Conservation (phyloP, 2,797 vertebrate genomes). For the Halcyon chelicuti region DNA sequence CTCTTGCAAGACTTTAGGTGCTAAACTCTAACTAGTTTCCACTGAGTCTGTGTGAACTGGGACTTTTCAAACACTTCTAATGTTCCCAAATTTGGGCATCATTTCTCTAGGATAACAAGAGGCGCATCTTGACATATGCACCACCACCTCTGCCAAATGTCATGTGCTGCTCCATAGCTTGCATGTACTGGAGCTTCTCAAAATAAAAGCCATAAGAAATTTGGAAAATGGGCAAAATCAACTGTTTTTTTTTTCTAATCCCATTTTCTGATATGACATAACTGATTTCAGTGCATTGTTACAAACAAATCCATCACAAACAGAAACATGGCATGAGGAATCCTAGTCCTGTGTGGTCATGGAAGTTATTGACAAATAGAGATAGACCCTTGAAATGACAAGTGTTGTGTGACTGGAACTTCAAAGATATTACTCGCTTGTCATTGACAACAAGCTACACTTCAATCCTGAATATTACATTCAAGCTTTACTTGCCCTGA, state of each 20-base stretch:
- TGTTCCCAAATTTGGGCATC: slow-evolving; percentile 42
- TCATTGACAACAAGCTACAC: background rate
- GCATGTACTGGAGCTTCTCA: slow-evolving; percentile 12
- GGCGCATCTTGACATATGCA: background rate
- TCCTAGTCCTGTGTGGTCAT: background rate
- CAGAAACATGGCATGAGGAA: background rate
- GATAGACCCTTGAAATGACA: background rate
- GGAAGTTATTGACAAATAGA: background rate
- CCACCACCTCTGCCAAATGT: slow-evolving; percentile 34
- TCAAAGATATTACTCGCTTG: background rate
- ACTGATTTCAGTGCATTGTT: background rate
- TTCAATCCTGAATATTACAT: background rate
- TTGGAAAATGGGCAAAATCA: background rate
- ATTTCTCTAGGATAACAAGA: slow-evolving; percentile 10
- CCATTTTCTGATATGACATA: background rate
- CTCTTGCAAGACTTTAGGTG: background rate
- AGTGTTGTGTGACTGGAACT: background rate
- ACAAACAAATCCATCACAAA: background rate
- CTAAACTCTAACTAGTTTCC: background rate
- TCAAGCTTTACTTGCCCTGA: background rate
- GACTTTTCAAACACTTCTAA: slow-evolving; percentile 21
- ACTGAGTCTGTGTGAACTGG: background rate
- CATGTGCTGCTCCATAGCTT: background rate
- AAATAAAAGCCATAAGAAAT: background rate
- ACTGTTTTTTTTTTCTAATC: background rate